phyloP scores from a whole-genome alignment of 1,140 invertebrate genomes.

The Hirudo medicinalis region DNA sequence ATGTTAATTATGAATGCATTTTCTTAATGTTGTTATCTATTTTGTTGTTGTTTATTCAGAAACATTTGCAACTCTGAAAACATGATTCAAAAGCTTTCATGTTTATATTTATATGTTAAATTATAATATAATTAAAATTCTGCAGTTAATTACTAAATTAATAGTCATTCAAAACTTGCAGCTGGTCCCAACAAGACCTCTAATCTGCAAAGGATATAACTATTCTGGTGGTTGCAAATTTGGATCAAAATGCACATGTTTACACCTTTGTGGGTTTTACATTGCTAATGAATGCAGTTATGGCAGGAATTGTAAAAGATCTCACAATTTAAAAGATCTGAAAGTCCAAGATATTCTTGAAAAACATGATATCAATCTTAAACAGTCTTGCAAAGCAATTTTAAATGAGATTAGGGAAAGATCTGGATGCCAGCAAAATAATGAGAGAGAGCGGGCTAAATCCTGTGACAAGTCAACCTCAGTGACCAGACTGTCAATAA shows the following conservation, averaged over 20 bases:
- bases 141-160: too few relatives aligned
- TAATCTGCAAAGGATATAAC: slow-evolving; percentile 16
- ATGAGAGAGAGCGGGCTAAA: too few relatives aligned
- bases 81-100: too few relatives aligned
- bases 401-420: slow-evolving; percentile 10
- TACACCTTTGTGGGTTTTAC: slow-evolving; percentile 15
- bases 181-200: background rate
- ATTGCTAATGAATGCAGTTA: slow-evolving; percentile 13
- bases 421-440: background rate
- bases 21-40: too few relatives aligned
- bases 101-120: too few relatives aligned
- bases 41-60: too few relatives aligned
- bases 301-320: slow-evolving; percentile 19
- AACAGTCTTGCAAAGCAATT: slow-evolving; percentile 9
- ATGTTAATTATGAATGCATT: too few relatives aligned
- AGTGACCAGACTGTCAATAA: too few relatives aligned
- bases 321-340: slow-evolving; percentile 13
- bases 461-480: too few relatives aligned
- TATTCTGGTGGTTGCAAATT: background rate
- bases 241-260: background rate
- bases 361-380: slow-evolving; percentile 12
- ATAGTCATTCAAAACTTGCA: too few relatives aligned
- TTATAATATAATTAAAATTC: too few relatives aligned
- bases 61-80: too few relatives aligned
- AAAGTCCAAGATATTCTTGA: slow-evolving; percentile 6